Conservation (phyloP, 2,113 vertebrate species). For the Paramormyrops kingsleyae region DNA sequence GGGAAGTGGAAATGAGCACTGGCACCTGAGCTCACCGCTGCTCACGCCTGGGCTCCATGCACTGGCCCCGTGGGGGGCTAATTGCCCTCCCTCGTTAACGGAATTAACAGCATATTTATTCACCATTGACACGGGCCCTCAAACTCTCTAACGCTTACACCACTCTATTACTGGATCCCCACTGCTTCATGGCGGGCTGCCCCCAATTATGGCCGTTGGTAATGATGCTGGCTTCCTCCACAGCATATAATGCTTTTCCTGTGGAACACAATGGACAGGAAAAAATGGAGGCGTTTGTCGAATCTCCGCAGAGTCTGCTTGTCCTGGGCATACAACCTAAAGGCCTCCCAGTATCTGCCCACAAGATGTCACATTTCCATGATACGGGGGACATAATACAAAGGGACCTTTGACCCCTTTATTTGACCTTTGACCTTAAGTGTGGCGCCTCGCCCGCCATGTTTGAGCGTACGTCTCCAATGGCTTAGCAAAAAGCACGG, state of each 20-base stretch:
- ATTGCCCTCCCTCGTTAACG: conserved; percentile 27
- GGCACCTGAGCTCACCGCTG: neutral
- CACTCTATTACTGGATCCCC: conserved; percentile 23
- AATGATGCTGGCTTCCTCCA: neutral
- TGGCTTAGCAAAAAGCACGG: neutral
- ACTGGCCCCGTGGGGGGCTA: conserved; percentile 13
- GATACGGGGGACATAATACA: neutral
- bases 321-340: neutral
- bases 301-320: neutral
- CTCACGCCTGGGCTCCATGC: neutral
- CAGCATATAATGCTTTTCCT: neutral
- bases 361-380: neutral
- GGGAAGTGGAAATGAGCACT: neutral
- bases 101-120: conserved; percentile 34
- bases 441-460: neutral
- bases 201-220: conserved; percentile 27
- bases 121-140: conserved; percentile 21
- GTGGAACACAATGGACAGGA: neutral
- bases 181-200: conserved; percentile 9
- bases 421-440: neutral
- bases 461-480: neutral
- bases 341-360: neutral
- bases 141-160: conserved; percentile 19
- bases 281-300: neutral
- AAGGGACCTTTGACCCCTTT: neutral